Conservation (phyloP, 2,797 vertebrate species). For the Tangara arthus region DNA sequence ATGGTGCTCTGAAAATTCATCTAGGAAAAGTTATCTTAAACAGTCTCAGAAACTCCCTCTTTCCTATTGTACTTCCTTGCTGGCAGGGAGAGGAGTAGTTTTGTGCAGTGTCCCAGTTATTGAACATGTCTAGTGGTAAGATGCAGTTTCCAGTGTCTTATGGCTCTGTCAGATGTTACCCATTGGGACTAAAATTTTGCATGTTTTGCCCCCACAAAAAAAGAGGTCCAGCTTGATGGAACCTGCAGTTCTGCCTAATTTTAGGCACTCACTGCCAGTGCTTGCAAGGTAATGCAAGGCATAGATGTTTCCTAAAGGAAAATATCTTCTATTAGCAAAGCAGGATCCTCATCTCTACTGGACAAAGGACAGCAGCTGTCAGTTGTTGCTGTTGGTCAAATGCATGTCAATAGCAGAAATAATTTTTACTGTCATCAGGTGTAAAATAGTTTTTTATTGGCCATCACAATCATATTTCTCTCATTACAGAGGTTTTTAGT, state of each 20-base stretch:
- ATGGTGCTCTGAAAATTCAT: neutral
- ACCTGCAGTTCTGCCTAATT: neutral
- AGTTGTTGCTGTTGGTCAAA: neutral
- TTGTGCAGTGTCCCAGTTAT: fast-evolving
- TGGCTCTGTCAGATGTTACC: neutral
- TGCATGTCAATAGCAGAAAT: neutral
- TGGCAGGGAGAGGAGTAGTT: neutral
- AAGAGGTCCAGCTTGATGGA: neutral
- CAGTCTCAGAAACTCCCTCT: neutral
- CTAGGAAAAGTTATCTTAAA: neutral
- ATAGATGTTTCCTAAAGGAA: neutral
- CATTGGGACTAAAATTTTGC: too few relatives aligned
- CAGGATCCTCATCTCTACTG: neutral
- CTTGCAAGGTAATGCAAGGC: neutral
- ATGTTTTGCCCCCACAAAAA: neutral
- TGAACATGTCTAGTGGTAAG: neutral
- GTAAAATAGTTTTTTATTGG: neutral
- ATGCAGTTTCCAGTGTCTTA: neutral
- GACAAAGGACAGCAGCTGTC: neutral
- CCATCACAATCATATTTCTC: neutral
- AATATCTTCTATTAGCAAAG: neutral
- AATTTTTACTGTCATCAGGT: neutral
- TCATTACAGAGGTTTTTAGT: neutral
- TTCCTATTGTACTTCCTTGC: neutral
- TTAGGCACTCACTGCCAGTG: neutral